phyloP scores from a whole-genome alignment of 30 jellyfish, hydroid and myxozoan genomes.

The Phacellophora camtschatica region DNA sequence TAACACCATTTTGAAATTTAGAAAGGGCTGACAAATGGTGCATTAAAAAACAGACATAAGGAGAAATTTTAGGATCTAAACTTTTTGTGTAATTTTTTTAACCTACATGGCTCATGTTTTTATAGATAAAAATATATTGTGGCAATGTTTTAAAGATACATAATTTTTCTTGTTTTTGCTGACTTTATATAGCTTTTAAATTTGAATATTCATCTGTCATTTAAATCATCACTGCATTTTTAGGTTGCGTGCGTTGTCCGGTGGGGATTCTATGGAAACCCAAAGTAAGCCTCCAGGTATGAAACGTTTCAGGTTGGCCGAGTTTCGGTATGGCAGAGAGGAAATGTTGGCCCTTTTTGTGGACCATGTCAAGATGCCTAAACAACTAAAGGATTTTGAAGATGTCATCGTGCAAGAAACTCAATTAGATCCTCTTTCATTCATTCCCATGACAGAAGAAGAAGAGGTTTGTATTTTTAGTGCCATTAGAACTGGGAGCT shows the following conservation, averaged over 20 bases:
- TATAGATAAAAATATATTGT: no score
- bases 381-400: slow-evolving; percentile 79
- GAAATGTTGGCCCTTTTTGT: slow-evolving; percentile 92
- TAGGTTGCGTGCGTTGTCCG: slow-evolving; percentile 97
- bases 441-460: slow-evolving; percentile 87
- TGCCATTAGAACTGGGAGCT: neutral
- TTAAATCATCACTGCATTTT: no score
- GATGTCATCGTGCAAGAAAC: slow-evolving; percentile 81
- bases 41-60: no score
- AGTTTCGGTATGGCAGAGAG: slow-evolving; percentile 97
- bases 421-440: slow-evolving; percentile 86
- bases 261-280: slow-evolving; percentile 81
- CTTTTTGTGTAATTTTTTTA: no score
- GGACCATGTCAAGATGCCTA: slow-evolving; percentile 71
- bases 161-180: no score
- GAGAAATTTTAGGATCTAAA: no score
- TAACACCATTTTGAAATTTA: no score
- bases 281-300: slow-evolving; percentile 76
- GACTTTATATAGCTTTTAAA: no score
- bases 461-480: slow-evolving; percentile 77
- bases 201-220: no score
- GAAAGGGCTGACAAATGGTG: no score
- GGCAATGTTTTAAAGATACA: no score
- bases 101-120: no score
- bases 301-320: slow-evolving; percentile 92